Conservation (phyloP, 2,888 invertebrate species). For the Cheilosia pagana region DNA sequence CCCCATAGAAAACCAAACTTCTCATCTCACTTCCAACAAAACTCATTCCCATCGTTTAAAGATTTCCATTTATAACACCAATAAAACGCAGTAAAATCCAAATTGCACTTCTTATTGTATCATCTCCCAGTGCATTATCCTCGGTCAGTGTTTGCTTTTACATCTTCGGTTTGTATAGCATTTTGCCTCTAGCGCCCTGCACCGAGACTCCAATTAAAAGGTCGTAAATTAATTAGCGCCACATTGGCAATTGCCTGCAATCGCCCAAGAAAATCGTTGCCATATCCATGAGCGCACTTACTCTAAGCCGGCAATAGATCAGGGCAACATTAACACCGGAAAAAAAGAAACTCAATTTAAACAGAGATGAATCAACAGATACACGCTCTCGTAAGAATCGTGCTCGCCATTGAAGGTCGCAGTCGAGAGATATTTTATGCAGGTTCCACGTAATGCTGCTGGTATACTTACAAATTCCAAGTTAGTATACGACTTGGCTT, state of each 20-base stretch:
- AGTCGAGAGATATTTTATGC: conserved; percentile 47
- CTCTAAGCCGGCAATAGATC: conserved; percentile 42
- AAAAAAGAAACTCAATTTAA: conserved; percentile 40
- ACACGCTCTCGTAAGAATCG: conserved; percentile 56
- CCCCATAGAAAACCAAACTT: not conserved
- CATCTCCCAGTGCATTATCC: conserved; percentile 11
- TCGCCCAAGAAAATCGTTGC: conserved; percentile 13
- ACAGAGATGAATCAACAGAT: conserved; percentile 63
- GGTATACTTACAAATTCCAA: conserved; percentile 49
- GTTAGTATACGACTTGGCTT: conserved; percentile 46
- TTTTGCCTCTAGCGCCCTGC: not conserved
- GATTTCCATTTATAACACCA: conserved; percentile 29
- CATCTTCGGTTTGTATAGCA: not conserved
- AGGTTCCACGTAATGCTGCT: conserved; percentile 46
- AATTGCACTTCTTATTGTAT: conserved; percentile 48
- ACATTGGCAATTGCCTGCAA: conserved; percentile 62
- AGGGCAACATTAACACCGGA: conserved; percentile 20
- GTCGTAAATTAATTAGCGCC: conserved; percentile 76
- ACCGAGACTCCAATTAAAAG: conserved; percentile 75
- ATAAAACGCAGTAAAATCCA: conserved; percentile 52
- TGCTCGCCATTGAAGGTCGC: conserved; percentile 66
- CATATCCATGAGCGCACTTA: conserved; percentile 9
- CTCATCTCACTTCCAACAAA: not conserved
- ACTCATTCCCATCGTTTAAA: conserved; percentile 36
- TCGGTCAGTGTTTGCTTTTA: conserved; percentile 18